phyloP scores from a whole-genome alignment of 2,797 vertebrate species.

The Moxostoma hubbsi region DNA sequence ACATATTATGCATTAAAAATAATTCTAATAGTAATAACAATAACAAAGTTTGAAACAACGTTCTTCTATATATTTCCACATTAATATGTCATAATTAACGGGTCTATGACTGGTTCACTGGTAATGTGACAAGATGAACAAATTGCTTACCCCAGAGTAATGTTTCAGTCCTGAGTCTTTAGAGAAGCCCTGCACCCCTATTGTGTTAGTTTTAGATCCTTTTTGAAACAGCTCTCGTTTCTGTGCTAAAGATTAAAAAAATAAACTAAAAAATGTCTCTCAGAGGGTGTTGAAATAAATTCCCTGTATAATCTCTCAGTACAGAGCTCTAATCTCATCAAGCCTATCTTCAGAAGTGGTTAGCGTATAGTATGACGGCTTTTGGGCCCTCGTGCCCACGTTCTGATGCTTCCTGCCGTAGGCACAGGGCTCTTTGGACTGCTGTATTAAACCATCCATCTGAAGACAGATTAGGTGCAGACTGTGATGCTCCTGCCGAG shows the following conservation, averaged over 20 bases:
- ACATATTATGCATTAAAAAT: background rate
- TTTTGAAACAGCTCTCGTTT: constrained; percentile 36
- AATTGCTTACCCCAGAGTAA: background rate
- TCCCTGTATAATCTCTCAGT: constrained; percentile 41
- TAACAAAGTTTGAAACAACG: too few species aligned
- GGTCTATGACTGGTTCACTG: background rate
- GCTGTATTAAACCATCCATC: constrained; percentile 32
- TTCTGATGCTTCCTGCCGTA: constrained; percentile 23
- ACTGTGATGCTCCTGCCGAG: constrained; percentile 26
- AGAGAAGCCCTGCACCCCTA: background rate
- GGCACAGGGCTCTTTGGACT: constrained; percentile 36
- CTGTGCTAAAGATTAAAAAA: constrained; percentile 11
- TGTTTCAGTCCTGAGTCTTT: constrained; percentile 9
- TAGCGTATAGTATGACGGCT: constrained; percentile 36
- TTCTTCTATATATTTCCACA: too few species aligned
- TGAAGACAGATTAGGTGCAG: constrained; percentile 49
- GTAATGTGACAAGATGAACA: background rate
- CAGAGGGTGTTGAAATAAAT: constrained; percentile 38
- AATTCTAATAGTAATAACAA: too few species aligned
- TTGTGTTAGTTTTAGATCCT: constrained; percentile 35
- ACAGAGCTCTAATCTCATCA: constrained; percentile 35
- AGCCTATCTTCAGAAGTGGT: constrained; percentile 47
- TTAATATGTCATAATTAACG: too few species aligned
- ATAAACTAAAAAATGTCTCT: constrained; percentile 20
- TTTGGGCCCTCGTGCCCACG: constrained; percentile 23